These are phyloP conservation scores for Hylomyscus alleni DNA, from an alignment of 2,797 vertebrate genomes.

Conservation along the genomic window DNA sequence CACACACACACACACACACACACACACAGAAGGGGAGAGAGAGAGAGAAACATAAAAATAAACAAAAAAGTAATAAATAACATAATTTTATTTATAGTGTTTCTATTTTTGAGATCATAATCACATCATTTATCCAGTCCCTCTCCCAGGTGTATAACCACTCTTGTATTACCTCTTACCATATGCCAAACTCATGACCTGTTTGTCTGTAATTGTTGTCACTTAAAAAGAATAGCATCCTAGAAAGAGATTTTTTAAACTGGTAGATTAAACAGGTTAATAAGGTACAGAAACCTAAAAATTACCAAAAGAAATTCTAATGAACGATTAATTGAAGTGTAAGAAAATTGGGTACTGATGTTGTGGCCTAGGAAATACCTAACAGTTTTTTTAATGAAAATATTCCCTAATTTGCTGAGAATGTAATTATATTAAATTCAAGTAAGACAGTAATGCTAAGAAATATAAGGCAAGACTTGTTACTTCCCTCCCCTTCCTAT, in stretches of 20 bases:
- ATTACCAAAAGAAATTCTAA: not conserved
- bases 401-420: not conserved
- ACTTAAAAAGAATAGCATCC: not conserved
- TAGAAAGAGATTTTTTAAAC: not conserved
- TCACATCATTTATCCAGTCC: not conserved
- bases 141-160: too few relatives aligned
- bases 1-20: not conserved
- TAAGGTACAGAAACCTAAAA: not conserved
- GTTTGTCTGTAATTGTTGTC: not conserved
- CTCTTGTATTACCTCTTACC: not conserved
- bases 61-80: not conserved
- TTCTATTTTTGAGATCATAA: not conserved
- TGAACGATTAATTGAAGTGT: not conserved
- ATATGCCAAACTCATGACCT: not conserved
- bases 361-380: not conserved
- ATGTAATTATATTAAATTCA: not conserved
- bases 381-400: not conserved
- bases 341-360: not conserved
- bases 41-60: too few relatives aligned
- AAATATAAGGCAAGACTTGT: not conserved
- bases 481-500: not conserved
- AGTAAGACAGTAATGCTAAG: not conserved
- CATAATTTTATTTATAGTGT: not conserved
- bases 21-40: not conserved
- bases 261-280: not conserved